These are phyloP conservation scores for Dynastes hyllus DNA, from an alignment of 2,888 invertebrate species.

Conservation along the genomic window DNA sequence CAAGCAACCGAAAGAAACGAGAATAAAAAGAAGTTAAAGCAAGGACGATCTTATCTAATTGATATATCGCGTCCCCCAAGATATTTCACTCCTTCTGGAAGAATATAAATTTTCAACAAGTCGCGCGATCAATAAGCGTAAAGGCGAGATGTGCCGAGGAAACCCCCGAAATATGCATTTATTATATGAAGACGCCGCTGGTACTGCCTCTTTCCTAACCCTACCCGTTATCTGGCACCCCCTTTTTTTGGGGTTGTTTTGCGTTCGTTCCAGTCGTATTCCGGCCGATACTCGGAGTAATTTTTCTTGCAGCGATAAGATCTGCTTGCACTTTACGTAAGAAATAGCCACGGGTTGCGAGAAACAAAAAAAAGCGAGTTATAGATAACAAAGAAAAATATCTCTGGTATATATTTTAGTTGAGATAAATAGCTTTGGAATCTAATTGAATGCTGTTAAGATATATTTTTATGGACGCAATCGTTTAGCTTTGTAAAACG, in stretches of 20 bases:
- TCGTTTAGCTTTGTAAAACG: no score
- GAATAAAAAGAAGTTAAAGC: no score
- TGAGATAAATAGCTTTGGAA: neutral
- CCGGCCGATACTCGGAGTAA: neutral
- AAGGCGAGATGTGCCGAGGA: neutral
- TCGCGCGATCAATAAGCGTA: neutral
- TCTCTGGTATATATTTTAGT: neutral
- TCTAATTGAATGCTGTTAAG: neutral
- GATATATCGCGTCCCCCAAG: neutral
- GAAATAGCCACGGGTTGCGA: conserved; percentile 1
- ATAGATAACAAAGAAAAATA: conserved; percentile 6
- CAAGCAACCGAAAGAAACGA: no score
- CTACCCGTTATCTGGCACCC: no score
- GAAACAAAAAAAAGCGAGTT: neutral
- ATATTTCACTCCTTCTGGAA: neutral
- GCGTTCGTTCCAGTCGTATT: neutral
- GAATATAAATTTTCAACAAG: neutral
- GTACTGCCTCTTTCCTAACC: neutral
- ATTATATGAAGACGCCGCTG: conserved; percentile 11
- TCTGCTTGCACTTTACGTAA: neutral
- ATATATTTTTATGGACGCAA: no score
- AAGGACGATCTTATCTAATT: no score
- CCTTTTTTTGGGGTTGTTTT: no score
- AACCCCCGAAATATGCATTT: neutral
- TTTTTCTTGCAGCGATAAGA: conserved; percentile 8